Conservation (phyloP, 1,140 invertebrate species). For the Drosophila ironensis region DNA sequence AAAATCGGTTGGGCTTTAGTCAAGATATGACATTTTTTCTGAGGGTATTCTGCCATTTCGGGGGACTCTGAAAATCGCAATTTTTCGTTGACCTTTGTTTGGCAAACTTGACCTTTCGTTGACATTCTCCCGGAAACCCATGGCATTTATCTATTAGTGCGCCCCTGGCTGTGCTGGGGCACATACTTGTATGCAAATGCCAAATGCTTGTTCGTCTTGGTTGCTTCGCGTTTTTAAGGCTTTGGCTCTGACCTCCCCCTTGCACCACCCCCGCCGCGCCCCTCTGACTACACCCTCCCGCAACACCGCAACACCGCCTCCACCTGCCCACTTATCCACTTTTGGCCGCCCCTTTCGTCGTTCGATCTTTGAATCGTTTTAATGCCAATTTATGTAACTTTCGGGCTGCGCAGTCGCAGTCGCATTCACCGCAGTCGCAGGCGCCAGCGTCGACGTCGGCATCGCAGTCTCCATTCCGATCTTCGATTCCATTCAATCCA, state of each 20-base stretch:
- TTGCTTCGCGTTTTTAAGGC: slow-evolving; percentile 50
- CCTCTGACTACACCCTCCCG: too few species aligned
- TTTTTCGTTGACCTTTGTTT: neutral
- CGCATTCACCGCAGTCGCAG: slow-evolving; percentile 27
- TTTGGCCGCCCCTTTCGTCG: slow-evolving; percentile 29
- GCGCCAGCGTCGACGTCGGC: neutral
- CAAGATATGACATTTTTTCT: too few species aligned
- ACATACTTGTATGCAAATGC: slow-evolving; percentile 65
- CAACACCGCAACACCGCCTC: too few species aligned
- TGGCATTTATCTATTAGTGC: slow-evolving; percentile 1
- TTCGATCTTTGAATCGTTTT: slow-evolving; percentile 67
- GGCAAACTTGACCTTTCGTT: neutral
- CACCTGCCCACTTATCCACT: too few species aligned
- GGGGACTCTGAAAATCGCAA: too few species aligned
- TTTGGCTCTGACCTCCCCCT: slow-evolving; percentile 3
- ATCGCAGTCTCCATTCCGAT: slow-evolving; percentile 1
- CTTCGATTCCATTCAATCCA: slow-evolving; percentile 16
- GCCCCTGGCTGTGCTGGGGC: neutral
- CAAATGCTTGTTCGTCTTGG: slow-evolving; percentile 61
- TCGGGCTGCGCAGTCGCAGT: slow-evolving; percentile 45
- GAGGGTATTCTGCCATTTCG: too few species aligned
- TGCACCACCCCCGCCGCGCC: neutral
- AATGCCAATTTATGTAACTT: slow-evolving; percentile 79
- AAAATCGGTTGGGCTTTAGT: too few species aligned
- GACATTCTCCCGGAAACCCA: neutral